Percentiles rank a stretch among this genome's conserved stretches.
Evolutionary conservation across 2,113 vertebrate genomes (phyloP).

Genomic region (Crotophaga sulcirostris): DNA sequence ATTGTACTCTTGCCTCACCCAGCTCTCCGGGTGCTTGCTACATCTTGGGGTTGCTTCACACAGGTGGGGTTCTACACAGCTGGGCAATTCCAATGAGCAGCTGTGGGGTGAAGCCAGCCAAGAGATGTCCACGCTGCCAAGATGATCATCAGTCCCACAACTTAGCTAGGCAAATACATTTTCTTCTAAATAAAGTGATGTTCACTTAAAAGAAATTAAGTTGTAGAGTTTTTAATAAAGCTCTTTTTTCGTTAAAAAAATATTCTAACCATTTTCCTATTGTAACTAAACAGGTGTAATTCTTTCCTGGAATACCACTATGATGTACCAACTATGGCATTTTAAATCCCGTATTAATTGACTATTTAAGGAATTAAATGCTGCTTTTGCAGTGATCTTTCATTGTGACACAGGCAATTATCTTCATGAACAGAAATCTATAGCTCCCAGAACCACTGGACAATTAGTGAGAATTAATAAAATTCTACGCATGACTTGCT

Average conservation of each 20-base stretch:
- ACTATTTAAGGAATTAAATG: background rate
- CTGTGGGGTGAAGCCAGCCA: background rate
- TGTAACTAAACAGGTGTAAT: background rate
- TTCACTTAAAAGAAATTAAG: too few species aligned
- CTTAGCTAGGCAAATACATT: background rate
- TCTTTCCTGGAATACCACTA: background rate
- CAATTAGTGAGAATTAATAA: conserved; percentile 29
- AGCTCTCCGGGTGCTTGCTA: background rate
- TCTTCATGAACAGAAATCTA: background rate
- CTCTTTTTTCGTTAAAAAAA: background rate
- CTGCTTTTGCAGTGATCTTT: background rate
- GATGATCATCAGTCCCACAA: background rate
- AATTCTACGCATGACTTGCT: background rate
- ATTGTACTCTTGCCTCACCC: accelerated
- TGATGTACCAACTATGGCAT: background rate
- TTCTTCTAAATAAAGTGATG: too few species aligned
- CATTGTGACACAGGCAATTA: background rate
- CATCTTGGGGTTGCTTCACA: background rate
- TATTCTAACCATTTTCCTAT: background rate
- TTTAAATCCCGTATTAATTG: conserved; percentile 6
- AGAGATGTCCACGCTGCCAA: background rate
- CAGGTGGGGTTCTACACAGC: background rate
- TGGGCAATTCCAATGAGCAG: accelerated
- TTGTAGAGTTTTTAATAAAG: background rate
- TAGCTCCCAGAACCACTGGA: background rate